Evolutionary conservation across 2,113 vertebrate species (phyloP), one percentile per base, ranked within the genome.

Genomic region (Zosterops hypoxanthus): DNA sequence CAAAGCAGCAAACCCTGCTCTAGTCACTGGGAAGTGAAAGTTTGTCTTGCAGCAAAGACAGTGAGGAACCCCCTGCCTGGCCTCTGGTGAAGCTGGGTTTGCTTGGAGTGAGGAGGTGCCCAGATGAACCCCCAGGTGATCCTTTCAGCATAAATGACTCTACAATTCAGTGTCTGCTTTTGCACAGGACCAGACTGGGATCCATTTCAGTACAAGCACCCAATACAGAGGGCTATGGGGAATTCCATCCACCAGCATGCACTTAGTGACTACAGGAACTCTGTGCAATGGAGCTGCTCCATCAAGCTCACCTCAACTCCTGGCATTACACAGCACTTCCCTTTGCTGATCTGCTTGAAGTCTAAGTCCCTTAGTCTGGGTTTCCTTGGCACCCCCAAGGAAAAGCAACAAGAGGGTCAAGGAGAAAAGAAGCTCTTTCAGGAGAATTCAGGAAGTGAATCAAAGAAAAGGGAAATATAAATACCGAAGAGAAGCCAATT

Each of bases 401-500:
- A 95, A 97, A 96, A 88, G 55, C 49, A n/a, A 85, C 76, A 57
- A 73, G 77, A 36, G 9, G 10, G 79, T 90, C 84, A 96, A 85
- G 82, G 68, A 83, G 89, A 92, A 93, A 92, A 92, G 68, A 70
- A 91, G 66, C 20, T 44, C 42, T 44, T 18, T 18, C 42, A 44
- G 42, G 59, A 94, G 64, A 82, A 80, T 73, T 88, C 86, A 95
- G 86, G 78, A 96, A 97, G 52, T 44, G 52, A 87, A 90, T 90
- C 53, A 93, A 95, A 95, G 56, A 52, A 92, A 92, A 69, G 72
- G 82, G 63, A 95, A 96, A 93, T 73, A 66, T 24, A 85, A 95
- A 90, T 17, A 76, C 52, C 81, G 77, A 79, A 80, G 59, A 83
- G 13, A 59, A 88, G 64, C 47, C 42, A 25, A 89, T n/a, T 78